Percentiles rank a stretch among this genome's conserved stretches.
Evolutionary conservation across 2,888 invertebrate species (phyloP).

Genomic region (Bruchidius siliquastri): DNA sequence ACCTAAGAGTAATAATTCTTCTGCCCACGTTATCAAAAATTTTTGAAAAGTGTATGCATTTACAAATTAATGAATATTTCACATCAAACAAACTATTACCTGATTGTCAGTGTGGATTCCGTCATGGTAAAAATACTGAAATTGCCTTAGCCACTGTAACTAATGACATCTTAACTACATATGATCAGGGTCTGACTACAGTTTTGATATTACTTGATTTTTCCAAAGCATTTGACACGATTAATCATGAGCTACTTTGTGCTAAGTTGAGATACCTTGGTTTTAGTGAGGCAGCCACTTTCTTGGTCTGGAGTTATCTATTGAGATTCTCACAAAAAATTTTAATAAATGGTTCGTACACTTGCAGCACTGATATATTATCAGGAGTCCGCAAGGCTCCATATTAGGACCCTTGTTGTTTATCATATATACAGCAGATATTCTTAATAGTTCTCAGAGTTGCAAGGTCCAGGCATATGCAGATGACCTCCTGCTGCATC

Average conservation of each 20-base stretch:
- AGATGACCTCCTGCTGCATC: neutral
- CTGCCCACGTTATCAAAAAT: too few relatives aligned
- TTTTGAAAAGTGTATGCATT: too few relatives aligned
- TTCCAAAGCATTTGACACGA: constrained; percentile 7
- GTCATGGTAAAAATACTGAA: neutral
- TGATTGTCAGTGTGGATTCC: too few relatives aligned
- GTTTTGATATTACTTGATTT: constrained; percentile 6
- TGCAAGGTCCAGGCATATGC: constrained; percentile 3
- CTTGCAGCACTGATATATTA: too few relatives aligned
- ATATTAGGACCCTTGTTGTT: constrained; percentile 6
- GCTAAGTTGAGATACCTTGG: constrained; percentile 4
- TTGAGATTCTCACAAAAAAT: neutral
- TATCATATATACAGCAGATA: too few relatives aligned
- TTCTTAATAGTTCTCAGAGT: constrained; percentile 1
- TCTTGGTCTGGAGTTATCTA: constrained; percentile 1
- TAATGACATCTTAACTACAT: too few relatives aligned
- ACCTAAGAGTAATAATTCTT: too few relatives aligned
- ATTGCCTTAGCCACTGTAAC: neutral
- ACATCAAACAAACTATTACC: too few relatives aligned
- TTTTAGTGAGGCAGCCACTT: neutral
- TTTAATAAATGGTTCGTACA: neutral
- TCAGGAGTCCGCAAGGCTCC: constrained; percentile 4
- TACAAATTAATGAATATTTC: too few relatives aligned
- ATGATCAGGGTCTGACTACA: too few relatives aligned
- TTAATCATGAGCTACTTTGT: constrained; percentile 7